A percentile compares a stretch with the other conserved stretches of the same genome.
Evolutionary conservation across 2,113 vertebrate genomes (phyloP).

Genomic region (Myotis brandtii): DNA sequence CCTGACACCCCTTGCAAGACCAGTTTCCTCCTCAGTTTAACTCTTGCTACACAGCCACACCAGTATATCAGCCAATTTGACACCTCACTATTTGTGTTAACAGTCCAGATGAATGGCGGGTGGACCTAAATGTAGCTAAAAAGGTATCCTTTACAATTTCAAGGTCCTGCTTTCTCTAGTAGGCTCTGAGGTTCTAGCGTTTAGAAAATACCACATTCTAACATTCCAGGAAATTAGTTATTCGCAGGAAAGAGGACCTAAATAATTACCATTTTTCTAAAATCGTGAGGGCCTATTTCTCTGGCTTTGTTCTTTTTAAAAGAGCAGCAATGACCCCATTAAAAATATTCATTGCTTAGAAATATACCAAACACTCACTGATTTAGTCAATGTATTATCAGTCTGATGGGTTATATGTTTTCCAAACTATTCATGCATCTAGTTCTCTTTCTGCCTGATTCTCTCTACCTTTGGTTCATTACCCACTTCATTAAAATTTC

Average conservation of each 20-base stretch:
- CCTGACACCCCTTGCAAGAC: too few species aligned
- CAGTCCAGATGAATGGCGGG: conserved; percentile 28
- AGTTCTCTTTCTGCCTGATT: conserved; percentile 43
- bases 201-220: conserved; percentile 54
- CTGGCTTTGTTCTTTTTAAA: conserved; percentile 2
- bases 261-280: conserved; percentile 10
- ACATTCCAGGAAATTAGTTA: conserved; percentile 23
- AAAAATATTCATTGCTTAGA: conserved; percentile 40
- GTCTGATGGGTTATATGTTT: not conserved
- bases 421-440: not conserved
- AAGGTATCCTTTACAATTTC: conserved; percentile 22
- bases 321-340: not conserved
- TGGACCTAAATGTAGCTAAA: conserved; percentile 51
- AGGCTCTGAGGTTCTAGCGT: conserved; percentile 7
- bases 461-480: conserved; percentile 57
- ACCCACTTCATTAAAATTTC: conserved; percentile 67
- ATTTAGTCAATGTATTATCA: not conserved
- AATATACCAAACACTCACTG: not conserved
- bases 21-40: not conserved
- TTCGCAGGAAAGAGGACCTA: not conserved
- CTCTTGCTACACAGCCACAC: not conserved
- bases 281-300: not conserved
- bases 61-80: not conserved
- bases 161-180: not conserved
- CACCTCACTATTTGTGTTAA: conserved; percentile 3